Evolutionary conservation across 1,140 invertebrate species (phyloP).

Genomic region (Heliconius nattereri): DNA sequence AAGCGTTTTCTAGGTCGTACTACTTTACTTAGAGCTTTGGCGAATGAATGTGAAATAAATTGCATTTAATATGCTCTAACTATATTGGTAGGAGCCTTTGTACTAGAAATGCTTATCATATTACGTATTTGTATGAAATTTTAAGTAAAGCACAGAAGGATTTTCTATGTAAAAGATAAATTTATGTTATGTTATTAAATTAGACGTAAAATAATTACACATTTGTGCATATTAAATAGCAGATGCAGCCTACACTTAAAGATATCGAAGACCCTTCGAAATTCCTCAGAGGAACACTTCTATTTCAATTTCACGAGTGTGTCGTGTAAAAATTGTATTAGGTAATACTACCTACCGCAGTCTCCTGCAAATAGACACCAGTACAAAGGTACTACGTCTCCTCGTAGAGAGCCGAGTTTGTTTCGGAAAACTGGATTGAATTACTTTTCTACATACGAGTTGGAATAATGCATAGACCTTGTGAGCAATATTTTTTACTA

Average conservation of each 20-base stretch:
- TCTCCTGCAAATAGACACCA: constrained; percentile 39
- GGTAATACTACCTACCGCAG: constrained; percentile 43
- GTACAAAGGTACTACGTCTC: constrained; percentile 41
- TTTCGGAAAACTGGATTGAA: constrained; percentile 47
- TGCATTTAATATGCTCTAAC: constrained; percentile 26
- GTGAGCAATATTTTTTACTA: constrained; percentile 32
- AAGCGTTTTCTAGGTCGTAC: constrained; percentile 34
- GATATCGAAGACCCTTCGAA: constrained; percentile 29
- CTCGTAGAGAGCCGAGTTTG: constrained; percentile 35
- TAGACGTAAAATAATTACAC: neutral
- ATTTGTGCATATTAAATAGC: neutral
- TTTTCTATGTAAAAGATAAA: too few relatives aligned
- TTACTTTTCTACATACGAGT: constrained; percentile 41
- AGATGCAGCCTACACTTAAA: neutral
- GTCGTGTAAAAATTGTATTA: constrained; percentile 62
- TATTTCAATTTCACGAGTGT: constrained; percentile 67
- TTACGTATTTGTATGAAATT: neutral
- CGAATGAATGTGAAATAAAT: constrained; percentile 21
- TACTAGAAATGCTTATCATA: constrained; percentile 12
- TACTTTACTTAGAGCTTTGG: constrained; percentile 27
- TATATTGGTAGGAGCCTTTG: constrained; percentile 1
- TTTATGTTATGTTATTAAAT: neutral
- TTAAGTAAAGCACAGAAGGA: too few relatives aligned
- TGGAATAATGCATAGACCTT: constrained; percentile 39
- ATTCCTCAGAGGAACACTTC: constrained; percentile 54